Evolutionary conservation across 2,888 invertebrate species (phyloP), one percentile per base, ranked within the genome.

Genomic region (Stenichneumon culpator): DNA sequence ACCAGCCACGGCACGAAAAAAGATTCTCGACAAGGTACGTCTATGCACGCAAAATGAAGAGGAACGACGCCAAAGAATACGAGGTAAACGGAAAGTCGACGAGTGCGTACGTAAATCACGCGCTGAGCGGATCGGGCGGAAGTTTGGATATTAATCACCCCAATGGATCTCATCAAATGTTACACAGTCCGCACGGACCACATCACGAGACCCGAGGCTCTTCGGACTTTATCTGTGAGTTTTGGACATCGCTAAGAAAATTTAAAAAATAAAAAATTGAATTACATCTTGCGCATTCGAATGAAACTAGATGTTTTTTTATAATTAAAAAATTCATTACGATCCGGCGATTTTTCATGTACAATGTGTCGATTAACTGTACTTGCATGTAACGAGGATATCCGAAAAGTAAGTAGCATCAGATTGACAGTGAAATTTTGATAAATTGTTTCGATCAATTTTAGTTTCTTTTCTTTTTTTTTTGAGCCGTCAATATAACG

Each of bases 181-280:
- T 88, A 63, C 86, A 86, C 19, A 86, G 75, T 68, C 89, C 90
- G 1, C 89, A 89, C 70, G 94, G 93, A 80, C 92, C 91, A 44
- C 94, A 94, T 86, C 93, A 93, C 74, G 95, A 94, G 79, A 93
- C 95, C 73, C 94, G 94, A 90, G 96, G 96, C 87, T 96, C 96
- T 88, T 95, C 95, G 89, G 96, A 96, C 87, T 95, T 95, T 88
- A 95, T 95, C 88, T 93, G 95, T 95, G 92, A 95, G 95, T 94
- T 70, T 52, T 16, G 16, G 0, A 28, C 39, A 67, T 47, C 9
- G 54, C n/a, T 52, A 86, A 39, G 72, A 78, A 72, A 28, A 63
- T 44, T 44, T 16, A 3, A 67, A 11, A 79, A 32, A 6, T 9
- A 9, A 19, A 22, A 54, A 22, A 54, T 22, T 19, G 0, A 2